Evolutionary conservation across 2,113 vertebrate species (phyloP).

Genomic region (Motacilla tschutschensis): DNA sequence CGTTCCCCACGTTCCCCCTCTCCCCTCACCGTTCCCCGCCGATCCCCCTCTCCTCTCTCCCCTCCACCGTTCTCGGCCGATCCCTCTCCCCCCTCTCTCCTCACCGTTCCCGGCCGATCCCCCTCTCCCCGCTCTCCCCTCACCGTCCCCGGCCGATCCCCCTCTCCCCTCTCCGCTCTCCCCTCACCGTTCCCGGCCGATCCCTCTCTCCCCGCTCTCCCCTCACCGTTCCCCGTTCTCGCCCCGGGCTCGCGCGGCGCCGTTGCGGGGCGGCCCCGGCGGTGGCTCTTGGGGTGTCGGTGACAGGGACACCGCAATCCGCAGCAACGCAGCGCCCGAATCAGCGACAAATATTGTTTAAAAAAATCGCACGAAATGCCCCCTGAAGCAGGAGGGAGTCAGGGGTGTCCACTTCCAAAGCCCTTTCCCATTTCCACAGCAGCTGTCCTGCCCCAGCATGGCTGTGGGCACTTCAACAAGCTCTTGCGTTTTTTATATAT

Average conservation of each 20-base stretch:
- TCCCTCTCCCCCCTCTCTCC: no score
- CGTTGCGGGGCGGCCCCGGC: background rate
- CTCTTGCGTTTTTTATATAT: no score
- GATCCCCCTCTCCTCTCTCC: accelerated
- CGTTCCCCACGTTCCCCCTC: no score
- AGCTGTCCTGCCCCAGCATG: accelerated
- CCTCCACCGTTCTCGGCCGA: no score
- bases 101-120: background rate
- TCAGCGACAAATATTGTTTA: accelerated
- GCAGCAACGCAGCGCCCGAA: conserved; percentile 81
- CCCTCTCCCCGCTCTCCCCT: no score
- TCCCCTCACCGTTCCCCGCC: background rate
- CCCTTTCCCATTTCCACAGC: background rate
- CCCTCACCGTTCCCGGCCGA: no score
- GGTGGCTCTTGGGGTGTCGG: background rate
- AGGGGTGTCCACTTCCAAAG: background rate
- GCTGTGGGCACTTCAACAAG: background rate
- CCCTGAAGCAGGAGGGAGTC: background rate
- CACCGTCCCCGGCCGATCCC: no score
- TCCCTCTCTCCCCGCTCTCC: accelerated
- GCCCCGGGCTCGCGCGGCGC: background rate
- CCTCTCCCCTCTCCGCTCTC: no score
- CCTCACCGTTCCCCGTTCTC: background rate
- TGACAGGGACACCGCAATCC: conserved; percentile 71
- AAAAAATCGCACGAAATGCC: background rate